Evolutionary conservation across 2,113 vertebrate genomes (phyloP), one percentile per base, ranked within the genome.

Genomic region (Albula glossodonta): DNA sequence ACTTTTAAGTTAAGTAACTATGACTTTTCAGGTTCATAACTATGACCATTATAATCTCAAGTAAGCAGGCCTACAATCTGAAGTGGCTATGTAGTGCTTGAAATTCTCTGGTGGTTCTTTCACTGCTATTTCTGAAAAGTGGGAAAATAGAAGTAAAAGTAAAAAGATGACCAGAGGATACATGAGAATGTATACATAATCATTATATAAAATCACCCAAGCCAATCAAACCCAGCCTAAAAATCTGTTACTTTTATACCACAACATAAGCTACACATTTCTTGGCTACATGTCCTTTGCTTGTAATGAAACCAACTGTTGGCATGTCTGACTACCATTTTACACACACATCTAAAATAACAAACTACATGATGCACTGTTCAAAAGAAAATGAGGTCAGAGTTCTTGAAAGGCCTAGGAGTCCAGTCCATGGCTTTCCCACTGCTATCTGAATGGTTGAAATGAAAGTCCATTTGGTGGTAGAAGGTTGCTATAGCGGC

Each of bases 391-490:
- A 87, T 86, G 79, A 90, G 85, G 86, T 89, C 87, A 89, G 82
- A 70, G 85, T 60, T 82, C 13, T 10, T 82, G 84, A 88, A 84
- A 57, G 12, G 51, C 49, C 22, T 57, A 88, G 88, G 86, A 87
- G 79, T 80, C 88, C 83, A 51, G 31, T 63, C n/a, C 70, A 19
- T 78, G 88, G 88, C 50, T 52, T 87, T 85, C 52, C 79, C 51
- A 50, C 70, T n/a, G 19, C 74, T 78, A 83, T 86, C 86, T 89
- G 87, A 31, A 74, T 85, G 81, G 87, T 89, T 89, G 85, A 22
- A 87, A 79, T 92, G 70, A 87, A 91, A 93, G 90, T 87, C 89
- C 82, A 51, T 84, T 89, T 90, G 80, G 88, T 87, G 86, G 70
- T 70, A 82, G 79, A 77, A 31, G 8, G 91, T 94, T 78, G 11